A percentile compares a stretch with the other conserved stretches of the same genome.
Conservation (phyloP, 2,113 vertebrate genomes). For the Promerops cafer region DNA sequence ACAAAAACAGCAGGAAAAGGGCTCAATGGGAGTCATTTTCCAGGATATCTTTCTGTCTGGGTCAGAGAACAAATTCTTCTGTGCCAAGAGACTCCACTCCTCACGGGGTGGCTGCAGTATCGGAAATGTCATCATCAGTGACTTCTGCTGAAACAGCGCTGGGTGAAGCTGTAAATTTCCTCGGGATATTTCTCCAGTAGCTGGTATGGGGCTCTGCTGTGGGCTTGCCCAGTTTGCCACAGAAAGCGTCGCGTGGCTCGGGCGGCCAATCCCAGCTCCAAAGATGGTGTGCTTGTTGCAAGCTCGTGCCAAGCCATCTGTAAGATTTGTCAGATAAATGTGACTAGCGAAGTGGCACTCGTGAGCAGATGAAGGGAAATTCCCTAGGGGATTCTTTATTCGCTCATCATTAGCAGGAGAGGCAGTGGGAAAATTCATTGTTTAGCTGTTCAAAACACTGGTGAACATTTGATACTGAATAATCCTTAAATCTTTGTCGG, state of each 20-base stretch:
- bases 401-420: slow-evolving; percentile 44
- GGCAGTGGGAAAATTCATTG: slow-evolving; percentile 47
- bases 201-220: not conserved
- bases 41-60: slow-evolving; percentile 17
- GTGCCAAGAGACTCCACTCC: not conserved
- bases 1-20: slow-evolving; percentile 40
- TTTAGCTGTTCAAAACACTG: slow-evolving; percentile 4
- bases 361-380: slow-evolving; percentile 64
- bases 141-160: not conserved
- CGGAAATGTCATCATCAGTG: not conserved
- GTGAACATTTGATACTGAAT: not conserved
- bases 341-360: slow-evolving; percentile 63
- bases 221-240: slow-evolving; percentile 7
- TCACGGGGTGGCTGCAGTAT: not conserved
- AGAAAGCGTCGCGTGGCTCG: not conserved
- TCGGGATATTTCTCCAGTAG: not conserved
- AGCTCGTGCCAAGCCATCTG: slow-evolving; percentile 59
- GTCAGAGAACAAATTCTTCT: not conserved
- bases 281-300: slow-evolving; percentile 53
- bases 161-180: not conserved
- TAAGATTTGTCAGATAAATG: slow-evolving; percentile 68
- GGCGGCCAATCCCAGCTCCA: slow-evolving; percentile 42
- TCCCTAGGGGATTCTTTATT: slow-evolving; percentile 60
- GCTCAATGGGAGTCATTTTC: slow-evolving; percentile 14
- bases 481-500: not conserved